phyloP scores from a whole-genome alignment of 2,797 vertebrate genomes.

The Nyctibius grandis region DNA sequence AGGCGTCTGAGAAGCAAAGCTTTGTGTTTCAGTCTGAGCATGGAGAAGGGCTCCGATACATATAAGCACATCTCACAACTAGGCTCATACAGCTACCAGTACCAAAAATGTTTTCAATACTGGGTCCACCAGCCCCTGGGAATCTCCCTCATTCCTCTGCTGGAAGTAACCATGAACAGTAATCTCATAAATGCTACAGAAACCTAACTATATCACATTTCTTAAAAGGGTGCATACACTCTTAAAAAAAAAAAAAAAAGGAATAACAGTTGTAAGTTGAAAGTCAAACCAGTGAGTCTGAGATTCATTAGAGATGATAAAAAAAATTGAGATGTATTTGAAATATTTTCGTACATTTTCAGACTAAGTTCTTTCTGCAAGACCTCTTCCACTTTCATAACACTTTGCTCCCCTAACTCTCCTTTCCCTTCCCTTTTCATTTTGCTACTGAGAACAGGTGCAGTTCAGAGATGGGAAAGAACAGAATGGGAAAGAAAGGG shows the following conservation, averaged over 20 bases:
- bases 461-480: background rate
- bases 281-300: background rate
- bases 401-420: background rate
- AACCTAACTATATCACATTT: background rate
- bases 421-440: background rate
- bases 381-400: background rate
- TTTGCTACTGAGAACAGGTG: background rate
- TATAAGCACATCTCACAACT: background rate
- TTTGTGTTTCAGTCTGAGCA: background rate
- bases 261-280: background rate
- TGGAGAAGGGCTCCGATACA: accelerated
- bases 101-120: background rate
- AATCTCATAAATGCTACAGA: background rate
- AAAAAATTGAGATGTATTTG: background rate
- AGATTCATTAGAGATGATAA: background rate
- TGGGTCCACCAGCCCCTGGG: background rate
- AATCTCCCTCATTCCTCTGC: background rate
- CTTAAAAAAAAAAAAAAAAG: background rate
- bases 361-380: background rate
- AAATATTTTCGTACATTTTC: background rate
- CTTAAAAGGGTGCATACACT: background rate
- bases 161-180: background rate
- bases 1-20: background rate
- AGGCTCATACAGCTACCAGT: background rate
- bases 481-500: background rate